Percentiles rank a stretch among this genome's conserved stretches.
phyloP scores from a whole-genome alignment of 2,113 vertebrate genomes.

The Sebastes schlegelii region DNA sequence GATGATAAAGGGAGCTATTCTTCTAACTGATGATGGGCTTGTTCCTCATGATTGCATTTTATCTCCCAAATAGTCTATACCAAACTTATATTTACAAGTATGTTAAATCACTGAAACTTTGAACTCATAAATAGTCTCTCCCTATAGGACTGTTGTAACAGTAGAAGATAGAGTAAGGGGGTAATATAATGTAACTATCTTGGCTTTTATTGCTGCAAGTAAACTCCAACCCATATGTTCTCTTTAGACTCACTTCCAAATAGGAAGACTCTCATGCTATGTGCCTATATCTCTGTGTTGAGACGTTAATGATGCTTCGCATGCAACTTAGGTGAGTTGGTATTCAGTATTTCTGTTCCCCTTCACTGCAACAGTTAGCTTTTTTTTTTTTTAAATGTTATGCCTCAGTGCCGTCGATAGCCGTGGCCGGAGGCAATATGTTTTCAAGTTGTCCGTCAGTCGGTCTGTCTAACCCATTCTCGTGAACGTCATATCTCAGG shows the following conservation, averaged over 20 bases:
- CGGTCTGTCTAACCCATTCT: too few species aligned
- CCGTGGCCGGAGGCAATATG: too few species aligned
- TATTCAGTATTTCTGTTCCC: conserved; percentile 3
- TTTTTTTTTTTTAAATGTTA: conserved; percentile 1
- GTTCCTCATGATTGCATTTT: conserved; percentile 17
- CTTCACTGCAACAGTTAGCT: not conserved
- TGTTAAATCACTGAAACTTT: conserved; percentile 24
- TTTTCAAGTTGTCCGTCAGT: too few species aligned
- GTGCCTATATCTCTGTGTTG: not conserved
- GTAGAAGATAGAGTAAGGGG: conserved; percentile 8
- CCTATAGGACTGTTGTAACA: not conserved
- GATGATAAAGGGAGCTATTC: conserved; percentile 18
- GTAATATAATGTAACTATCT: conserved; percentile 17
- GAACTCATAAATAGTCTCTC: conserved; percentile 10
- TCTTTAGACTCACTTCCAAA: conserved; percentile 17
- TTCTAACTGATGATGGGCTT: conserved; percentile 23
- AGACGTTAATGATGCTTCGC: conserved; percentile 7
- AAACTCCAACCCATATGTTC: conserved; percentile 20
- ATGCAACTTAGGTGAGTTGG: conserved; percentile 6
- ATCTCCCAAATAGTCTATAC: conserved; percentile 18
- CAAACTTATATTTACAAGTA: conserved; percentile 35
- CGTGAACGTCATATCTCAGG: too few species aligned
- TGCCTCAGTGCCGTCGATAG: too few species aligned
- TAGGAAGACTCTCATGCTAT: not conserved
- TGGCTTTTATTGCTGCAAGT: conserved; percentile 27